Evolutionary conservation across 2,113 vertebrate genomes (phyloP).

Genomic region (Willisornis vidua): DNA sequence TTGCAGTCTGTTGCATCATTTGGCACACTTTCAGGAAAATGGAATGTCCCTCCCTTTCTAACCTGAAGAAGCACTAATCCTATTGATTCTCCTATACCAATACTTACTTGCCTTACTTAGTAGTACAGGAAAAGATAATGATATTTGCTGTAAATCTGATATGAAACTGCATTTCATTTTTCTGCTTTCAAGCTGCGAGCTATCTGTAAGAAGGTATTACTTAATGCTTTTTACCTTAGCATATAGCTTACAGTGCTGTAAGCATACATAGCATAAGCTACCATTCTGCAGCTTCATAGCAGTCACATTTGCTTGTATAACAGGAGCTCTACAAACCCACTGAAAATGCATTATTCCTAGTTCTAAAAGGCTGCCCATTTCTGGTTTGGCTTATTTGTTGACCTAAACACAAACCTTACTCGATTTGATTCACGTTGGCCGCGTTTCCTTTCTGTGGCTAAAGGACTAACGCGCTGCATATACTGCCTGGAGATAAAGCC

Average conservation of each 20-base stretch:
- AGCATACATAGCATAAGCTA: constrained; percentile 65
- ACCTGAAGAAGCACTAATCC: constrained; percentile 34
- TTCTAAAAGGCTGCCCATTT: constrained; percentile 21
- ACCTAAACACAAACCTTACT: constrained; percentile 17
- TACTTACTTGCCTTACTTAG: constrained; percentile 57
- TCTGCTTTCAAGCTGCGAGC: constrained; percentile 99
- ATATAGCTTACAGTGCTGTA: constrained; percentile 75
- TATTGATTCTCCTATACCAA: constrained; percentile 39
- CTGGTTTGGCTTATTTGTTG: constrained; percentile 39
- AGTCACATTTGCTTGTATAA: constrained; percentile 72
- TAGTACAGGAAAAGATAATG: constrained; percentile 42
- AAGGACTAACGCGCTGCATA: constrained; percentile 3
- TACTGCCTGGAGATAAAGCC: constrained; percentile 15
- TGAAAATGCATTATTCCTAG: constrained; percentile 75
- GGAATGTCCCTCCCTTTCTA: constrained; percentile 71
- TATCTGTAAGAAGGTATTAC: constrained; percentile 99
- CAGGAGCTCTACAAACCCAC: constrained; percentile 62
- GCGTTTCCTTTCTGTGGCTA: constrained; percentile 24
- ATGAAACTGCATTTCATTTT: constrained; percentile 96
- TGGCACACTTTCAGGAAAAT: constrained; percentile 77
- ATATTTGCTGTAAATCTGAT: constrained; percentile 77
- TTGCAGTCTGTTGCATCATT: constrained; percentile 55
- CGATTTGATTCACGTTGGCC: not conserved
- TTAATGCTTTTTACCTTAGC: constrained; percentile 79
- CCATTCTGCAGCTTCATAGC: constrained; percentile 70